These are phyloP conservation scores for Spinibarbus caldwelli DNA, from an alignment of 2,797 vertebrate genomes.

Conservation along the genomic window DNA sequence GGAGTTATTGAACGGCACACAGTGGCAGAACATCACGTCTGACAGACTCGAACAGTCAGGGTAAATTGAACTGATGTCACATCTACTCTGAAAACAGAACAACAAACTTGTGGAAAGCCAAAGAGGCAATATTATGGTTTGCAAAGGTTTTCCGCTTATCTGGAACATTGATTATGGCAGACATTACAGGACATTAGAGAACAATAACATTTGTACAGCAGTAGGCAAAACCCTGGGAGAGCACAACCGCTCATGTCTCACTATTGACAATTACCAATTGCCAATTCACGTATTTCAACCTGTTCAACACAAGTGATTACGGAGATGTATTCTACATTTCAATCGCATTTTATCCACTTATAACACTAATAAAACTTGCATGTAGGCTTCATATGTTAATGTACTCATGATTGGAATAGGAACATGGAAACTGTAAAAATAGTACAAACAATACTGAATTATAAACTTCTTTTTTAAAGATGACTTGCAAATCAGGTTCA, in stretches of 20 bases:
- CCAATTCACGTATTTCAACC: neutral
- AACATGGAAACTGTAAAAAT: too few relatives aligned
- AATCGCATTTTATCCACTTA: neutral
- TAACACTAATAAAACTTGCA: neutral
- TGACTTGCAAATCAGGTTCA: neutral
- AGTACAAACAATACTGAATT: neutral
- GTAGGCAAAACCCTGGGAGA: constrained; percentile 16
- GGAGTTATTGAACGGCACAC: constrained; percentile 41
- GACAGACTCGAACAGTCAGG: constrained; percentile 31
- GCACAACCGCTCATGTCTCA: constrained; percentile 24
- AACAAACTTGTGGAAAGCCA: constrained; percentile 27
- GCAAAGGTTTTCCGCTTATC: constrained; percentile 27
- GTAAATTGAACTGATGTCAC: constrained; percentile 45
- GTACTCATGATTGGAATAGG: neutral
- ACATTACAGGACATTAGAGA: constrained; percentile 35
- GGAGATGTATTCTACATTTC: neutral
- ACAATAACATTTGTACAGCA: constrained; percentile 23
- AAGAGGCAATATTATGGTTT: constrained; percentile 34
- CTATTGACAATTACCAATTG: constrained; percentile 4
- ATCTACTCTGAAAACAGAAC: constrained; percentile 29
- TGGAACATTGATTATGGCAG: constrained; percentile 43
- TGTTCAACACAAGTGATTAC: neutral
- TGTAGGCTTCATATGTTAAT: neutral
- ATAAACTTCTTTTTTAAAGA: neutral
- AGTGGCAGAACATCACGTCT: constrained; percentile 34